Evolutionary conservation across 2,113 vertebrate species (phyloP), one percentile per base, ranked within the genome.

Genomic region (Gavia stellata): DNA sequence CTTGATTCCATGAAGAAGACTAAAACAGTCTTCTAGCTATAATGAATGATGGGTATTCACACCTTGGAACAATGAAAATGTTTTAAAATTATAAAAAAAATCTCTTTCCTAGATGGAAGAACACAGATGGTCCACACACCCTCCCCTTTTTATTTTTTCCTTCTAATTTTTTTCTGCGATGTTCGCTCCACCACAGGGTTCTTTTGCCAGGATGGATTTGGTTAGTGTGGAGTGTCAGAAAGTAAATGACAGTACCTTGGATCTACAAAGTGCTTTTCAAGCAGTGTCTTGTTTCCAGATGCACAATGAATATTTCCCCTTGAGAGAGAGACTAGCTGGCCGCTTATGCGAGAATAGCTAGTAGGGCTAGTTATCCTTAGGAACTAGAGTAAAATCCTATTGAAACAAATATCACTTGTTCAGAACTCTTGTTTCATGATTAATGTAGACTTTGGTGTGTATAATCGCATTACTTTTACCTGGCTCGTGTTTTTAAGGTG

Each of bases 71-170:
- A 61, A 29, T 6, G 2, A 24, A 45, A 73, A 13, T 1, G 3
- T 36, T 24, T 50, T 45, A 52, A 67, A 79, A 55, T 42, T 38
- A 10, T 65, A 7, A 21, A 63, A 25, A 4, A 4, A 4, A 5
- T n/a, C 12, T 80, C 3, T 67, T 53, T 78, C 29, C 15, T 36
- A 9, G 21, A 10, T 38, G 26, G 19, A 47, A 63, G 33, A 38
- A 36, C 7, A 71, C 10, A 47, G 58, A 14, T 65, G 10, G 1
- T 65, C 8, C 3, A 20, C 4, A 0, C 14, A 5, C 3, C 1
- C 33, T 31, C 4, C 52, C 11, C 2, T 6, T 72, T 59, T 40
- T 12, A 5, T n/a, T 77, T 59, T 67, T 58, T 25, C 24, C 17
- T 47, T 47, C 14, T 17, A 5, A 1, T 12, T 56, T 67, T 50